A percentile compares a stretch with the other conserved stretches of the same genome.
These are phyloP conservation scores for Amphiprion ocellaris DNA, from an alignment of 2,113 vertebrate species.

Conservation along the genomic window DNA sequence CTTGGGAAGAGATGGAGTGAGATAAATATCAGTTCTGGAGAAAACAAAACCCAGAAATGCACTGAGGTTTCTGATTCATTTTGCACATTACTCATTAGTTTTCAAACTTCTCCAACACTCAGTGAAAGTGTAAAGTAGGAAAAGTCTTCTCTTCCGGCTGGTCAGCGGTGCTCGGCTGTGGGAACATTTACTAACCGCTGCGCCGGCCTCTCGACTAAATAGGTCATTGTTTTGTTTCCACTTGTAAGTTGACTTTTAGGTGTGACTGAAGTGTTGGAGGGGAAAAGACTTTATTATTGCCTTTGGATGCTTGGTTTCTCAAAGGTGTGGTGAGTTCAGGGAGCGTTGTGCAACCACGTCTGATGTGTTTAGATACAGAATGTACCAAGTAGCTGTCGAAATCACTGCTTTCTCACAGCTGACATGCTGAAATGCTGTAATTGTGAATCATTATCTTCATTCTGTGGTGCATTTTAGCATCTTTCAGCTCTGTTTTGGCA, in stretches of 20 bases:
- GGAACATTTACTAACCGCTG: constrained; percentile 60
- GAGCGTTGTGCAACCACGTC: constrained; percentile 21
- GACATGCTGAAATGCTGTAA: too few species aligned
- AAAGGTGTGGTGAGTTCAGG: constrained; percentile 24
- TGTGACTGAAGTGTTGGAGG: constrained; percentile 57
- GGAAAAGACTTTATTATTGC: constrained; percentile 38
- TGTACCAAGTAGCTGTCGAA: too few species aligned
- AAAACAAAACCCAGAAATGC: constrained; percentile 58
- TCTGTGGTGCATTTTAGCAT: too few species aligned
- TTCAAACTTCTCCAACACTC: not conserved
- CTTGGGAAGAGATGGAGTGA: constrained; percentile 41
- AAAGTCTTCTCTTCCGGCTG: constrained; percentile 32
- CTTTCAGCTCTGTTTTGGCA: too few species aligned
- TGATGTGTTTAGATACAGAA: not conserved
- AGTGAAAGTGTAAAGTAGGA: constrained; percentile 23
- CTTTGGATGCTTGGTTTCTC: constrained; percentile 18
- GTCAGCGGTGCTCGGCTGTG: constrained; percentile 37
- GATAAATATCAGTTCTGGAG: constrained; percentile 40
- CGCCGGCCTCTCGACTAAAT: constrained; percentile 58
- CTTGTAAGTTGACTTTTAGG: constrained; percentile 59
- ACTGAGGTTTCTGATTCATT: constrained; percentile 19
- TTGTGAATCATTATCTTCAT: too few species aligned
- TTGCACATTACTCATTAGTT: constrained; percentile 15
- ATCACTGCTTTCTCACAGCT: too few species aligned
- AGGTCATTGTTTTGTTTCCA: constrained; percentile 72